A percentile compares a stretch with the other conserved stretches of the same genome.
Conservation (phyloP, 2,113 vertebrate genomes). For the Salvator merianae region DNA sequence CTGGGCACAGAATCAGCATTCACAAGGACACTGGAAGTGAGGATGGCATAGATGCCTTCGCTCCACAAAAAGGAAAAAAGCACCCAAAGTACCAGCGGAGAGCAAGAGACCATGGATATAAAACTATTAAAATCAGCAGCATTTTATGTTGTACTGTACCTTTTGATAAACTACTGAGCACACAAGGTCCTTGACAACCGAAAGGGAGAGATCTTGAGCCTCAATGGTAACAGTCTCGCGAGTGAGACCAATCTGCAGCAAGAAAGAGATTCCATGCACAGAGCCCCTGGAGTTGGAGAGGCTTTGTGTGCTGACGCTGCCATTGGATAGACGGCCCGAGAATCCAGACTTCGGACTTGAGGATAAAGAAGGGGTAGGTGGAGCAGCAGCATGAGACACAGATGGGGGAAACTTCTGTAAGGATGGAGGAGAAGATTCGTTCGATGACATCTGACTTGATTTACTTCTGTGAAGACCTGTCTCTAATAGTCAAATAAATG, state of each 20-base stretch:
- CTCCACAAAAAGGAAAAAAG: neutral
- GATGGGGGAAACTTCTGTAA: conserved; percentile 90
- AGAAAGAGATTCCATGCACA: conserved; percentile 91
- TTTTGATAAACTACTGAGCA: conserved; percentile 98
- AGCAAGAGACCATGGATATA: conserved; percentile 31
- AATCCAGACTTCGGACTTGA: conserved; percentile 85
- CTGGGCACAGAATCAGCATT: neutral
- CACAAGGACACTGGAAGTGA: neutral
- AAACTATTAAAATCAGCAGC: neutral
- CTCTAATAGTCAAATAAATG: conserved; percentile 59
- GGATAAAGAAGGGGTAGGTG: conserved; percentile 80
- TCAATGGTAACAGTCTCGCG: conserved; percentile 95
- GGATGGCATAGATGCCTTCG: neutral
- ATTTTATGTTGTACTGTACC: conserved; percentile 74
- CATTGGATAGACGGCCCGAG: conserved; percentile 92
- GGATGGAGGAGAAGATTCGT: conserved; percentile 89
- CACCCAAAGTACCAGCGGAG: neutral
- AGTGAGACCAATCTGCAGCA: conserved; percentile 95
- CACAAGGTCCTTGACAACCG: conserved; percentile 93
- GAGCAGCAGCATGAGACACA: conserved; percentile 79
- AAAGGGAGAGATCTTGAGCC: conserved; percentile 90
- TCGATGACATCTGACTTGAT: conserved; percentile 96
- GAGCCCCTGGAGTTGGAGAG: conserved; percentile 92
- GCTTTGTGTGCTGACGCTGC: conserved; percentile 88
- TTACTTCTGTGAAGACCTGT: conserved; percentile 63